Evolutionary conservation across 1,140 invertebrate genomes (phyloP).

Genomic region (Capitella teleta): DNA sequence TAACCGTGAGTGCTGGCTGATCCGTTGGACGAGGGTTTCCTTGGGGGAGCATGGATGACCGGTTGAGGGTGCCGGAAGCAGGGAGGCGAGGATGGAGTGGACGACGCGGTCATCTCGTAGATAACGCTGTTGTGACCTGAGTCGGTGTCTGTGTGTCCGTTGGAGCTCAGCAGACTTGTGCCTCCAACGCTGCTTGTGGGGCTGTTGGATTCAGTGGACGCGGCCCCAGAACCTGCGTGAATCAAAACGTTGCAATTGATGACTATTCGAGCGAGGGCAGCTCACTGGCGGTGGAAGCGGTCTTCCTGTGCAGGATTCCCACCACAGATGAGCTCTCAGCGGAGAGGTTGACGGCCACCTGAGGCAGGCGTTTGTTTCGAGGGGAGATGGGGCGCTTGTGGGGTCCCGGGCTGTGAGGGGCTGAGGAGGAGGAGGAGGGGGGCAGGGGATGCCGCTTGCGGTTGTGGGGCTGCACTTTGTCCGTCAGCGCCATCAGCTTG

Average conservation of each 20-base stretch:
- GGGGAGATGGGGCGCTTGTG: constrained; percentile 50
- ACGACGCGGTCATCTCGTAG: constrained; percentile 36
- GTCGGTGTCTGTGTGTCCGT: constrained; percentile 44
- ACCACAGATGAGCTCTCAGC: constrained; percentile 91
- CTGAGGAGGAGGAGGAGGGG: constrained; percentile 41
- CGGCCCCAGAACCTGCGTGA: not conserved
- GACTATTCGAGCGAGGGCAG: not conserved
- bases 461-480: constrained; percentile 61
- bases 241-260: not conserved
- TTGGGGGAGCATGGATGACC: not conserved
- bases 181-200: constrained; percentile 25
- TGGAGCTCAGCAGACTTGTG: constrained; percentile 19
- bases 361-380: constrained; percentile 41
- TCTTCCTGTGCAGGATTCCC: constrained; percentile 50
- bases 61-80: not conserved
- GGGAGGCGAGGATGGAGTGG: not conserved
- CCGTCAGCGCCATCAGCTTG: constrained; percentile 76
- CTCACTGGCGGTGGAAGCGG: not conserved
- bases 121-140: constrained; percentile 53
- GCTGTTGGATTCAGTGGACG: constrained; percentile 14
- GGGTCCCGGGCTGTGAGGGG: constrained; percentile 46
- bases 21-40: not conserved
- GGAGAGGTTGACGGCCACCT: constrained; percentile 76
- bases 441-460: constrained; percentile 26
- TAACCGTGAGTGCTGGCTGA: not conserved